Base-by-base conservation (phyloP, 2,113 vertebrate species). In the Antechinus flavipes region DNA sequence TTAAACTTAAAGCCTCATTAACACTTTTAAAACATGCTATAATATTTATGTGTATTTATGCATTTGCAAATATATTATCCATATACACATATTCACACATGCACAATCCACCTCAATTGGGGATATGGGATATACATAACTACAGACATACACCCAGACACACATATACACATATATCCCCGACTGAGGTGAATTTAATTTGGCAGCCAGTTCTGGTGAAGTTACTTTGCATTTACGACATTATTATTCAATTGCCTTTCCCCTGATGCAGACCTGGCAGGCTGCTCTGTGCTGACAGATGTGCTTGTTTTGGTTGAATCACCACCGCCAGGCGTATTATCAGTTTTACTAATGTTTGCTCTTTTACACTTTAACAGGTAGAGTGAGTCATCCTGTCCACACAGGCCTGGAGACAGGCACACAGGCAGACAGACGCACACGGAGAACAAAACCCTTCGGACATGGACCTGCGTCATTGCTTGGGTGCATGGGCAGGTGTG, bases 261-360 rank as follows among this genome's bases (percentile, higher is more conserved):
- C 98, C 98, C 95, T 97, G 97, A 98, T 98, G 97, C 94, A 98
- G 98, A 95, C 93, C 98, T 98, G 98, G 98, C 98, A 98, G 98
- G 49, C 94, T 98, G 97, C 97, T 98, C 97, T 96, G 98, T 92
- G 1, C 95, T 98, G 98, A 99, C 99, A 99, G 99, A 98, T 98
- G 98, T 97, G 96, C 98, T 97, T 97, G 97, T 95, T 98, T 98
- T 98, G 98, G 98, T 98, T 98, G 98, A 98, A 98, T 99, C 97
- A 96, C 98, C 98, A 98, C 96, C 98, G 97, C 98, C 91, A 98
- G 98, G 95, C 94, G 46, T 98, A 98, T 98, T 98, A 98, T 98
- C 97, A 97, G 97, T 98, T 98, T 98, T 98, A 98, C 98, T 98
- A 98, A 99, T 98, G 98, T 98, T 98, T 98, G 97, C 97, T 98